Conservation (phyloP, 2,797 vertebrate species). For the Lepus oiostolus region DNA sequence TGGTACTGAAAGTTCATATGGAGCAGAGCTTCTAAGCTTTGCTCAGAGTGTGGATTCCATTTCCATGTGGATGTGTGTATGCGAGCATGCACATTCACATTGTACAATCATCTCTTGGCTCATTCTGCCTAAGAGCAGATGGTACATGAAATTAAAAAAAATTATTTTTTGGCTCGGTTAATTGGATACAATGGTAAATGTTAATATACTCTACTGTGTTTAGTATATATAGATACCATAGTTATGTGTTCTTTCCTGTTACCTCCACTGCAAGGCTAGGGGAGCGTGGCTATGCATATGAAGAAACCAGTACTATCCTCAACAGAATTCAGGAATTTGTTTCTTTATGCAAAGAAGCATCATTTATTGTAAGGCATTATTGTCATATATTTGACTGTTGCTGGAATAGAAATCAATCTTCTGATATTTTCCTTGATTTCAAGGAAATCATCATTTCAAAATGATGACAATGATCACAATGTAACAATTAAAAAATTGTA, state of each 20-base stretch:
- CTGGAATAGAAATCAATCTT: constrained; percentile 8
- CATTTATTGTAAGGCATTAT: constrained; percentile 20
- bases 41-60: background rate
- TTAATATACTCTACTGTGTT: constrained; percentile 63
- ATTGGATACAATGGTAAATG: constrained; percentile 73
- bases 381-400: background rate
- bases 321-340: constrained; percentile 49
- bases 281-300: background rate
- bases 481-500: constrained; percentile 39
- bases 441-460: background rate
- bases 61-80: background rate
- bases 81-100: constrained; percentile 1
- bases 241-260: constrained; percentile 50
- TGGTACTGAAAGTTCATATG: background rate
- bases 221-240: constrained; percentile 70
- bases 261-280: background rate
- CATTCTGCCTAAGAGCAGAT: constrained; percentile 69
- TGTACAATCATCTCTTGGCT: constrained; percentile 70
- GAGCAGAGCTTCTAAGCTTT: constrained; percentile 15
- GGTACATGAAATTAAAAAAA: constrained; percentile 70
- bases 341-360: constrained; percentile 48
- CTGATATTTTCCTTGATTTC: constrained; percentile 14
- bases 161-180: constrained; percentile 62
- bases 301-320: background rate
- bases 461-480: constrained; percentile 48